Percentiles rank a stretch among this genome's conserved stretches.
Conservation (phyloP, 2,888 invertebrate genomes). For the Timema podura region DNA sequence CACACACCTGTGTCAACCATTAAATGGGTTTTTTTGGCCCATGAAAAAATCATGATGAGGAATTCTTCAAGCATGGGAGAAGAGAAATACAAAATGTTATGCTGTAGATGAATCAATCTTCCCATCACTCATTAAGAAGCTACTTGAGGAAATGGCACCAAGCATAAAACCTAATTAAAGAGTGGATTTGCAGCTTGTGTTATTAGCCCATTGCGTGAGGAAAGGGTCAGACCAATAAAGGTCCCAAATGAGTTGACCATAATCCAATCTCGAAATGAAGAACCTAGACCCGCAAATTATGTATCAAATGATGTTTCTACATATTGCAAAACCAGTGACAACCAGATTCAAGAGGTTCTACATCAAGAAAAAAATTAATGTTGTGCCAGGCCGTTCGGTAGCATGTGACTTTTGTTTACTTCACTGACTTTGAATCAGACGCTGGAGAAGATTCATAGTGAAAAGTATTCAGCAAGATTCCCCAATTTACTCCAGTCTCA, state of each 20-base stretch:
- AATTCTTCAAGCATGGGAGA: constrained; percentile 8
- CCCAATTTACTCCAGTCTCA: too few species aligned
- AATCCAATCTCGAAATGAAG: background rate
- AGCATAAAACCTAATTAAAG: background rate
- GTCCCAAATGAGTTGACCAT: too few species aligned
- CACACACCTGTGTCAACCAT: constrained; percentile 17
- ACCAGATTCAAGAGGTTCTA: background rate
- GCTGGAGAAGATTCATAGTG: too few species aligned
- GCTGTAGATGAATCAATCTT: constrained; percentile 1
- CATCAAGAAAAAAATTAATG: constrained; percentile 11
- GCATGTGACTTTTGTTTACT: background rate
- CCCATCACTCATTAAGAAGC: constrained; percentile 13
- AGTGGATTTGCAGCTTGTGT: constrained; percentile 13
- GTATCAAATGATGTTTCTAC: background rate
- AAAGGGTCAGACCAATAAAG: background rate
- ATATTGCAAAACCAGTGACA: too few species aligned
- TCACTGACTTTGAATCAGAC: too few species aligned
- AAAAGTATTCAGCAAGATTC: too few species aligned
- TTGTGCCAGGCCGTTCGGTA: constrained; percentile 12
- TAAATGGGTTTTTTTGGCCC: constrained; percentile 18
- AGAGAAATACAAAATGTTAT: too few species aligned
- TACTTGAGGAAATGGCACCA: constrained; percentile 8
- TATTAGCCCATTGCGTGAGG: background rate
- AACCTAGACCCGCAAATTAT: background rate
- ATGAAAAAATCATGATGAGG: constrained; percentile 19